These are phyloP conservation scores for Trididemnum miniatum DNA, from an alignment of 23 tunicate species.

Conservation along the genomic window DNA sequence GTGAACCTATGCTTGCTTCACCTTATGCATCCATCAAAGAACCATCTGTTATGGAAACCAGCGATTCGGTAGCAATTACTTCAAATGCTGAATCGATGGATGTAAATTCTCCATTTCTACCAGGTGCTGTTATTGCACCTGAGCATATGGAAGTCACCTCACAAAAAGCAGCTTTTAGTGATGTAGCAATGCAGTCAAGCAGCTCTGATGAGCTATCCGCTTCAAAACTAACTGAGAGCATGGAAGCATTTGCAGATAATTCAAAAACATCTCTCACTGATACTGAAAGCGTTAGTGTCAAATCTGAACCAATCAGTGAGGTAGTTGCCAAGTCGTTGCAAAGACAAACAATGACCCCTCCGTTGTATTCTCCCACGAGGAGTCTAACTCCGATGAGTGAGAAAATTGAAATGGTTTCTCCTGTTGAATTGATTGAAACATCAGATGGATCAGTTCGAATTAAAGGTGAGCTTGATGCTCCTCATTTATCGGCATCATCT, in stretches of 20 bases:
- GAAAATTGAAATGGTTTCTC: slow-evolving; percentile 13
- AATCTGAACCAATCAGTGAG: neutral
- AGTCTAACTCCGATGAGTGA: slow-evolving; percentile 39
- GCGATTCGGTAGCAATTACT: neutral
- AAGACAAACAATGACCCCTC: slow-evolving; percentile 8
- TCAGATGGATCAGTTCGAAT: slow-evolving; percentile 17
- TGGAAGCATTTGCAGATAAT: neutral
- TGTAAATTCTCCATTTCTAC: neutral
- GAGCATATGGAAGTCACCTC: neutral
- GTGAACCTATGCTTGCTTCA: neutral
- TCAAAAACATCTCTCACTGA: neutral
- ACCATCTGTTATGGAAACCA: neutral
- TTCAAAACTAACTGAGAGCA: neutral
- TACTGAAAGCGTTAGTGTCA: neutral
- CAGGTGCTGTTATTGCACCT: neutral
- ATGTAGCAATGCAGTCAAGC: neutral
- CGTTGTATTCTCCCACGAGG: slow-evolving; percentile 23
- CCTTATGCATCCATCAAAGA: neutral
- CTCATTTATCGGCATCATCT: neutral
- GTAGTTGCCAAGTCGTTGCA: neutral
- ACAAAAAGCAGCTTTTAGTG: neutral
- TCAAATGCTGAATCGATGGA: neutral
- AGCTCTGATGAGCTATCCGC: neutral
- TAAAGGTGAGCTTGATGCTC: slow-evolving; percentile 21
- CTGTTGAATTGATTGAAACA: slow-evolving; percentile 32